Percentiles rank a stretch among this genome's conserved stretches.
phyloP scores from a whole-genome alignment of 2,113 vertebrate genomes.

The Puntigrus tetrazona region DNA sequence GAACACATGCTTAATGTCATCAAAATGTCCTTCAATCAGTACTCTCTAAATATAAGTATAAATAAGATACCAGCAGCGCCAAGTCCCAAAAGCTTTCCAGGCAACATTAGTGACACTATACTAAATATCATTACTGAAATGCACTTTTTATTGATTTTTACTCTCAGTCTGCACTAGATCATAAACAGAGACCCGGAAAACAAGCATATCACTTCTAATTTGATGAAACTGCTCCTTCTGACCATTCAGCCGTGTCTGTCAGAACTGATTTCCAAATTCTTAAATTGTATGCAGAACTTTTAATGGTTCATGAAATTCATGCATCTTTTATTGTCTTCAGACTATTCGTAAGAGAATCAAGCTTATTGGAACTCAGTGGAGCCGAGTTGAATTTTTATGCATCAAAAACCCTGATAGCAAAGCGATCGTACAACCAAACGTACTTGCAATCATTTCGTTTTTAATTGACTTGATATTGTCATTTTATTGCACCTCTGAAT shows the following conservation, averaged over 20 bases:
- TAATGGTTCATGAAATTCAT: constrained; percentile 28
- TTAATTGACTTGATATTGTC: constrained; percentile 26
- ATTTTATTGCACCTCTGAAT: not conserved
- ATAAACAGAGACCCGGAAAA: constrained; percentile 1
- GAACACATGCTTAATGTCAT: not conserved
- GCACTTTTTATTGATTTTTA: constrained; percentile 24
- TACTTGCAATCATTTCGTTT: not conserved
- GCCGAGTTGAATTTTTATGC: not conserved
- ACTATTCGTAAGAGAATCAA: constrained; percentile 12
- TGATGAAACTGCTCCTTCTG: constrained; percentile 17
- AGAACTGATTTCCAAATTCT: constrained; percentile 14
- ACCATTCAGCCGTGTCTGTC: constrained; percentile 24
- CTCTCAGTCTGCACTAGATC: constrained; percentile 1
- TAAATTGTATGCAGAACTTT: constrained; percentile 19
- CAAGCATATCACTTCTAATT: constrained; percentile 25
- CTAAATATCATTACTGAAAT: constrained; percentile 16
- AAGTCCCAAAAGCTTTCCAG: constrained; percentile 15
- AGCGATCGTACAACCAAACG: not conserved
- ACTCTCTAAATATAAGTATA: not conserved
- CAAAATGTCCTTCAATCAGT: not conserved
- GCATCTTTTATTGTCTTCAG: constrained; percentile 26
- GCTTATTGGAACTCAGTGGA: constrained; percentile 23
- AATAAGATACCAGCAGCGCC: not conserved
- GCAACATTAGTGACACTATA: not conserved
- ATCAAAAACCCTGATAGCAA: constrained; percentile 3